These are phyloP conservation scores for Melipona quadrifasciata DNA, from an alignment of 1,140 invertebrate genomes.

Conservation along the genomic window DNA sequence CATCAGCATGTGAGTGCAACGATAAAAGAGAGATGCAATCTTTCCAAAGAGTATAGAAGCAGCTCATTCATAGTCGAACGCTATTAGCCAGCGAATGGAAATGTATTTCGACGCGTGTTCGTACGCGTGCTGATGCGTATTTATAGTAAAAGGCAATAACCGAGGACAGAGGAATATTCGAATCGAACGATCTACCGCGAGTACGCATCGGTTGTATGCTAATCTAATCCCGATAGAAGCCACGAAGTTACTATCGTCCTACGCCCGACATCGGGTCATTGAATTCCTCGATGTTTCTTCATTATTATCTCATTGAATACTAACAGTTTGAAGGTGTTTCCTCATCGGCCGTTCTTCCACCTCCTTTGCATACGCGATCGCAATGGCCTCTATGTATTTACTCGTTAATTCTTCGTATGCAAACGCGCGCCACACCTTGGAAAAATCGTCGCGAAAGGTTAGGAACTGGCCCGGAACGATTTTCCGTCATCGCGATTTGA, in stretches of 20 bases:
- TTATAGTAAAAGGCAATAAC: not conserved
- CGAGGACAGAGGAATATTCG: slow-evolving; percentile 13
- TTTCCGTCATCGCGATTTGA: slow-evolving; percentile 28
- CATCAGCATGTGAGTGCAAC: not conserved
- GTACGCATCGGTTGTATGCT: slow-evolving; percentile 47
- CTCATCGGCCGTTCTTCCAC: slow-evolving; percentile 52
- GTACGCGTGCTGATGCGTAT: not conserved
- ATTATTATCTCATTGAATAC: slow-evolving; percentile 63
- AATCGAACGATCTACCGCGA: slow-evolving; percentile 24
- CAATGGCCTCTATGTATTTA: slow-evolving; percentile 46
- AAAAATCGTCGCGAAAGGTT: slow-evolving; percentile 53
- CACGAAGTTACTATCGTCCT: slow-evolving; percentile 49
- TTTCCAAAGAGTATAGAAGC: no score
- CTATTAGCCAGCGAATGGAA: not conserved
- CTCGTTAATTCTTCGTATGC: slow-evolving; percentile 50
- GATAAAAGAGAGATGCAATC: not conserved
- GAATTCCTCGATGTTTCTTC: slow-evolving; percentile 49
- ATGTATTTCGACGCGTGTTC: slow-evolving; percentile 33
- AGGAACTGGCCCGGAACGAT: slow-evolving; percentile 47
- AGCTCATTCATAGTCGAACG: no score
- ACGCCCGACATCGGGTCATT: slow-evolving; percentile 43
- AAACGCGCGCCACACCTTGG: slow-evolving; percentile 49
- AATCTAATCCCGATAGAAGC: slow-evolving; percentile 57
- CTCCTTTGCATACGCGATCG: slow-evolving; percentile 51
- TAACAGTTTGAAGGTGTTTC: slow-evolving; percentile 51